Percentiles rank a stretch among this genome's conserved stretches.
These are phyloP conservation scores for Ischnura elegans DNA, from an alignment of 2,888 invertebrate genomes.

Conservation along the genomic window DNA sequence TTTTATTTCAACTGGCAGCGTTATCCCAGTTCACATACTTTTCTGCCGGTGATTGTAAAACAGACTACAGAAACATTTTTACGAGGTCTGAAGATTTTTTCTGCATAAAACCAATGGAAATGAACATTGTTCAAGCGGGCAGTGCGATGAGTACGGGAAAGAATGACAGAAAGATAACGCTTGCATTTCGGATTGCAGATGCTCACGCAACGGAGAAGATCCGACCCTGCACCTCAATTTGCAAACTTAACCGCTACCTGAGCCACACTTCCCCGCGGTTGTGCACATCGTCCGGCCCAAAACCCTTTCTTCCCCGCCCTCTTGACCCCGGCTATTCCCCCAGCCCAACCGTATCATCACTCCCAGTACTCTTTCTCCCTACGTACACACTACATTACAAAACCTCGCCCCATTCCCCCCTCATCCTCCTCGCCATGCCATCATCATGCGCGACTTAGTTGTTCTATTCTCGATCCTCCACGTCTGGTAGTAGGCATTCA, in stretches of 20 bases:
- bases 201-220: neutral
- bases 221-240: neutral
- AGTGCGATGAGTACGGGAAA: no score
- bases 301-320: neutral
- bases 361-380: neutral
- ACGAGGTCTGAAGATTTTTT: no score
- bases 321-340: neutral
- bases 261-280: neutral
- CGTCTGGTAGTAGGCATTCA: neutral
- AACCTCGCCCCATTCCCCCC: neutral
- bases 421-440: neutral
- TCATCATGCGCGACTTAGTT: neutral
- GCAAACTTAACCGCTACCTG: neutral
- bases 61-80: no score
- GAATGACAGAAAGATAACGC: no score
- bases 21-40: no score
- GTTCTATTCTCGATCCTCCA: conserved; percentile 20
- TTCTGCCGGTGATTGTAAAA: no score
- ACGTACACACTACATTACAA: neutral
- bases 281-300: neutral
- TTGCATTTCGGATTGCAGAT: neutral
- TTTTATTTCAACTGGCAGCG: no score
- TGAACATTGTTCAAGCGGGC: no score
- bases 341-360: neutral
- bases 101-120: no score